Evolutionary conservation across 2,797 vertebrate genomes (phyloP).

Genomic region (Tauraco hartlaubi): DNA sequence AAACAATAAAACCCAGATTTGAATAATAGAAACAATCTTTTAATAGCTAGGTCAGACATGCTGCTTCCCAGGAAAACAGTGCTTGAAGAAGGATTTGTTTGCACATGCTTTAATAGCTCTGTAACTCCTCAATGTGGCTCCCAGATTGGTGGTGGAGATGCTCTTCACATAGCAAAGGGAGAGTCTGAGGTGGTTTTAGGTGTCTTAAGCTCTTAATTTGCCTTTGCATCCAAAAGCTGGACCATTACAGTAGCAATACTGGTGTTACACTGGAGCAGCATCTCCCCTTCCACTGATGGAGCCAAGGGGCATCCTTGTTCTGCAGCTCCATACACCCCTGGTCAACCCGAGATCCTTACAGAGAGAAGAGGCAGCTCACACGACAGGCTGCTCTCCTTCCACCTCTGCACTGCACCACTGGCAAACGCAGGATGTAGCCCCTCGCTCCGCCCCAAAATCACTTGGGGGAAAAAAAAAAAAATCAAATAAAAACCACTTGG

Average conservation of each 20-base stretch:
- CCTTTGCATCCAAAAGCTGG: neutral
- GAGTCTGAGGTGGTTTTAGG: neutral
- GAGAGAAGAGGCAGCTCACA: neutral
- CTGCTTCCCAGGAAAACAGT: slow-evolving; percentile 3
- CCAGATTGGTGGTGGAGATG: neutral
- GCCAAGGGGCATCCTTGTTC: neutral
- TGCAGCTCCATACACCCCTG: neutral
- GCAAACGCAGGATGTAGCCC: neutral
- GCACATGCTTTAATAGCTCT: neutral
- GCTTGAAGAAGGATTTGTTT: neutral
- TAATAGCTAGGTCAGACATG: neutral
- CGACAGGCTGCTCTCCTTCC: neutral
- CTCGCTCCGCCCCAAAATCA: neutral
- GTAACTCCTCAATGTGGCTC: neutral
- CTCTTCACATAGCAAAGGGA: neutral
- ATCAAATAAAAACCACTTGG: too few species aligned
- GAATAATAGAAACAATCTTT: neutral
- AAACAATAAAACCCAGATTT: neutral
- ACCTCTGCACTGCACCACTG: neutral
- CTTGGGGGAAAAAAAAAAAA: neutral
- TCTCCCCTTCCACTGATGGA: neutral
- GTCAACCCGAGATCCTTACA: neutral
- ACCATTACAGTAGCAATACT: neutral
- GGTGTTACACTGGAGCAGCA: neutral
- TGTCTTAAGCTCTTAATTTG: neutral